Base-by-base conservation (phyloP, 2,113 vertebrate species). In the Chionomys nivalis region DNA sequence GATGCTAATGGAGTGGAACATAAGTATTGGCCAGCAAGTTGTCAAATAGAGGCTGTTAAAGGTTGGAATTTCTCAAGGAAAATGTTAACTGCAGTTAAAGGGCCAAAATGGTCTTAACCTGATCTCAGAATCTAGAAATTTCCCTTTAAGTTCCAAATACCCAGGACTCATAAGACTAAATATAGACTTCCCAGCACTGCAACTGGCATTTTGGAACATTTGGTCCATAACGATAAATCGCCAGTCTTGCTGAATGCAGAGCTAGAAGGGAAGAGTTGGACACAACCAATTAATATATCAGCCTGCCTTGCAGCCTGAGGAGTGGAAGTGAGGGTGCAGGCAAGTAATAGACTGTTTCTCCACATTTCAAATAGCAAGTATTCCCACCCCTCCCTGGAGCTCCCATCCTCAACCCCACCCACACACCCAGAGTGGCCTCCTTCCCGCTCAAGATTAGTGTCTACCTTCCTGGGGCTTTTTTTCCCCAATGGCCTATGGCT, bases 91-190 rank as follows among this genome's bases (percentile, higher is more conserved):
- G 76, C 47, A 87, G 92, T 87, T 94, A 94, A 96, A 97, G 82
- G 63, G 55, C 90, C 86, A 75, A 97, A 92, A 65, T 79, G 58
- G 97, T 87, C 92, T 93, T 96, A 95, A 94, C 96, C 92, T 85
- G 86, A 97, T 96, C 97, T 94, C 90, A 76, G 90, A 94, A 97
- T 97, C 97, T 96, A 94, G 96, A 97, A 95, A 97, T 97, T 91
- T 94, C 63, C 73, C 96, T 96, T 93, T 73, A 96, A 96, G 96
- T 97, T 96, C 94, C 96, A 97, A 97, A 97, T 91, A 94, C 92
- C n/a, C 93, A 92, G 68, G 92, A 92, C 52, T 90, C 31, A 11
- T 82, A 78, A 78, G 39, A 90, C 96, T 97, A 98, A 97, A 97
- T 97, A 97, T 97, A 97, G 92, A 93, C 55, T 96, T 93, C 68